Evolutionary conservation across 2,113 vertebrate genomes (phyloP).

Genomic region (Delphinapterus leucas): DNA sequence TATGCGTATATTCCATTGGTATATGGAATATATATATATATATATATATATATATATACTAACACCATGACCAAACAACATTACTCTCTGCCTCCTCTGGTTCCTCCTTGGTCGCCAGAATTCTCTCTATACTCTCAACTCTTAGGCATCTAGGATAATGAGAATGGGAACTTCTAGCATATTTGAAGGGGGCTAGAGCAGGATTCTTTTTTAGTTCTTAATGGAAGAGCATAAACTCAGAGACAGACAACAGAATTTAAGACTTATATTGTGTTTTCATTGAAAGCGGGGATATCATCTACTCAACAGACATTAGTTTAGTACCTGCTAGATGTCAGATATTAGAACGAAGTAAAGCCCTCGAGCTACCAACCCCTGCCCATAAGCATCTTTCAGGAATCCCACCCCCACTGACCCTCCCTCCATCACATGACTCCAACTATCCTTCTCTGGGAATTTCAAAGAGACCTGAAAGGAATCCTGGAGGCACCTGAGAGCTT

Average conservation of each 20-base stretch:
- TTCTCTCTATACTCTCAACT: not conserved
- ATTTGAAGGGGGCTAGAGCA: not conserved
- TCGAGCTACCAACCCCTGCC: not conserved
- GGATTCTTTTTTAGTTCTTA: not conserved
- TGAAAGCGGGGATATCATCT: not conserved
- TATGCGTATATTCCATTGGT: no score
- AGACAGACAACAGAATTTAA: not conserved
- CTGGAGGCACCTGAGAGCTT: not conserved
- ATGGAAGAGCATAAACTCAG: not conserved
- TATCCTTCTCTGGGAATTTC: not conserved
- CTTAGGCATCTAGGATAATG: not conserved
- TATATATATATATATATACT: no score
- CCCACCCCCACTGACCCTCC: not conserved
- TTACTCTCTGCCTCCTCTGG: not conserved
- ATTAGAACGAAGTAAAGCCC: not conserved
- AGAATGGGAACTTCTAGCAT: not conserved
- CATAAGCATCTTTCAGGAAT: not conserved
- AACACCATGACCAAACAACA: not conserved
- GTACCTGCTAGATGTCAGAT: not conserved
- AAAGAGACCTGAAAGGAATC: not conserved
- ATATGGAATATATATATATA: no score
- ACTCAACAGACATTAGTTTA: not conserved
- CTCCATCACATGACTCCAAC: not conserved
- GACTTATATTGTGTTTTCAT: not conserved
- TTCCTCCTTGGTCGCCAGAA: not conserved